Conservation (phyloP, 2,888 invertebrate genomes). For the Eutolmus rufibarbis region DNA sequence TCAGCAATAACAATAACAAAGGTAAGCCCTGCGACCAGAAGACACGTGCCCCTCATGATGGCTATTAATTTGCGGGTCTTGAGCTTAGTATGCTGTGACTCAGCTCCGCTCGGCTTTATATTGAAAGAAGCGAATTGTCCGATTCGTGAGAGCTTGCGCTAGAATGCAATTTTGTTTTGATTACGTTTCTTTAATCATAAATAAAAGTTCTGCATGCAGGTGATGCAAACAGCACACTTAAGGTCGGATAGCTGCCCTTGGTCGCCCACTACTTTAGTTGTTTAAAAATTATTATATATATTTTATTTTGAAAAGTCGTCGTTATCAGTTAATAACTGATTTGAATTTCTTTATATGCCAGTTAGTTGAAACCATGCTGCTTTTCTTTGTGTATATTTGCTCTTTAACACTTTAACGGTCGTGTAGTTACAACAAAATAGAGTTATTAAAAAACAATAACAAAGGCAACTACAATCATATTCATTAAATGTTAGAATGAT, state of each 20-base stretch:
- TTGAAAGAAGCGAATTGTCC: not conserved
- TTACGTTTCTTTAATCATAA: slow-evolving; percentile 14
- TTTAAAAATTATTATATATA: not conserved
- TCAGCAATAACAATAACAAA: not conserved
- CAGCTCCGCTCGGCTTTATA: not conserved
- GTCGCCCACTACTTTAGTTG: not conserved
- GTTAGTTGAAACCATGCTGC: not conserved
- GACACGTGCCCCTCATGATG: not conserved
- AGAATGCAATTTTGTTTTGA: slow-evolving; percentile 13
- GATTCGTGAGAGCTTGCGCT: slow-evolving; percentile 1
- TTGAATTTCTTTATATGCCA: not conserved
- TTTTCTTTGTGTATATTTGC: not conserved
- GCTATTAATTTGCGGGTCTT: not conserved
- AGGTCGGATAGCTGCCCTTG: slow-evolving; percentile 3
- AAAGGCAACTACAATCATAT: not conserved
- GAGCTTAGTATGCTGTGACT: not conserved
- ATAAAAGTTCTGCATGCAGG: not conserved
- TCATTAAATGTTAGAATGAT: not conserved
- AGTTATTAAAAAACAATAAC: not conserved
- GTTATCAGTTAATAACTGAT: not conserved
- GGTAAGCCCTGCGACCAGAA: not conserved
- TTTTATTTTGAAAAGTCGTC: not conserved
- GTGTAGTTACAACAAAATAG: not conserved
- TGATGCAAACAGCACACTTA: not conserved
- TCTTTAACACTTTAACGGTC: not conserved